Evolutionary conservation across 92 coral and sea anemone genomes (phyloP).

Genomic region (Meandrina meandrites): DNA sequence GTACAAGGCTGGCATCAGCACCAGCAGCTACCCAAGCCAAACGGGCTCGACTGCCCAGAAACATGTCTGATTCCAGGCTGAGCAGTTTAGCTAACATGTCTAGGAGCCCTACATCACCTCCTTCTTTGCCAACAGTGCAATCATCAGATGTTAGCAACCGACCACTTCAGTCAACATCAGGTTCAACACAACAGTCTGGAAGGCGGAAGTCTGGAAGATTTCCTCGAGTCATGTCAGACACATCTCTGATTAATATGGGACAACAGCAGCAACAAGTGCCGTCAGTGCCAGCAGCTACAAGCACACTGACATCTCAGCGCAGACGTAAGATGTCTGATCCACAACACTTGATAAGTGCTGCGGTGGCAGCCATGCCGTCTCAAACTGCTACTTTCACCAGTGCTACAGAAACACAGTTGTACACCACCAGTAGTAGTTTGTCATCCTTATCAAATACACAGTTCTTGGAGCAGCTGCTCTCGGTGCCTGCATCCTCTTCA

Average conservation of each 20-base stretch:
- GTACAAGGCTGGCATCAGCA: constrained; percentile 54
- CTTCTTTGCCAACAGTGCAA: constrained; percentile 31
- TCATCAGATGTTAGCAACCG: constrained; percentile 24
- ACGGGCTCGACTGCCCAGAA: constrained; percentile 85
- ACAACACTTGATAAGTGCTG: constrained; percentile 13
- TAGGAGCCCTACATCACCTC: constrained; percentile 43
- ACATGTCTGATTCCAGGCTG: constrained; percentile 94
- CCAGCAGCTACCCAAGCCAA: constrained; percentile 76
- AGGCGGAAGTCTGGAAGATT: constrained; percentile 68
- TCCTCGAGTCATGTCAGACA: constrained; percentile 94
- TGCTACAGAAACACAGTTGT: constrained; percentile 37
- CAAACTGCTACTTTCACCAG: constrained; percentile 28
- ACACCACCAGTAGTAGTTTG: constrained; percentile 28
- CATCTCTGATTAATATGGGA: constrained; percentile 78
- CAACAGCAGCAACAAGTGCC: constrained; percentile 46
- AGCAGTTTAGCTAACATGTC: constrained; percentile 60
- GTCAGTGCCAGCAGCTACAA: constrained; percentile 9
- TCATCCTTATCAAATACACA: constrained; percentile 40
- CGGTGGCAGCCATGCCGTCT: constrained; percentile 30
- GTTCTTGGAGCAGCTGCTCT: constrained; percentile 41
- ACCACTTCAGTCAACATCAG: constrained; percentile 41
- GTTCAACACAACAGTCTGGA: constrained; percentile 35
- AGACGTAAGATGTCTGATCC: constrained; percentile 70
- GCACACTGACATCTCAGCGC: constrained; percentile 23
- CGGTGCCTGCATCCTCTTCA: constrained; percentile 28